Evolutionary conservation across 92 coral and sea anemone genomes (phyloP).

Genomic region (Paragorgia papillata): DNA sequence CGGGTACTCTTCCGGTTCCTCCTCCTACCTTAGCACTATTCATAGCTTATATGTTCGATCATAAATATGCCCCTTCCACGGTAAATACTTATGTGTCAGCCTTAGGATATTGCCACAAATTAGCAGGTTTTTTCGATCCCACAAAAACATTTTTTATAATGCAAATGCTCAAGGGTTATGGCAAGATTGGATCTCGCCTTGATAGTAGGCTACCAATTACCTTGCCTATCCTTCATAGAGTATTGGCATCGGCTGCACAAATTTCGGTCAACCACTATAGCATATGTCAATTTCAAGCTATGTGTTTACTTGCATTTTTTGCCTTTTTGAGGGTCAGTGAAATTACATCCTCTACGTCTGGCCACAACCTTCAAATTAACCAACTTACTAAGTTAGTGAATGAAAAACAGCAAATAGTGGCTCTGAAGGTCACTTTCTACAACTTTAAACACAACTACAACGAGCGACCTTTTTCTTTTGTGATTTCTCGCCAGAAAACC

Average conservation of each 20-base stretch:
- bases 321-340: too few species aligned
- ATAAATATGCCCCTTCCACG: too few species aligned
- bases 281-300: slow-evolving; percentile 35
- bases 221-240: too few species aligned
- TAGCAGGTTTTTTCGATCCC: slow-evolving; percentile 56
- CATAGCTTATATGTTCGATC: too few species aligned
- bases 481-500: slow-evolving; percentile 36
- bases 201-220: too few species aligned
- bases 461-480: slow-evolving; percentile 48
- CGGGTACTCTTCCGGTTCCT: too few species aligned
- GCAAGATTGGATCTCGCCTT: slow-evolving; percentile 37
- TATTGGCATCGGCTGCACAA: too few species aligned
- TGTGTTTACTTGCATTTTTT: slow-evolving; percentile 54
- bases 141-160: slow-evolving; percentile 49
- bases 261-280: slow-evolving; percentile 27
- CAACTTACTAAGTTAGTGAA: too few species aligned
- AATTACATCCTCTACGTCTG: slow-evolving; percentile 15
- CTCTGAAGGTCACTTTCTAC: slow-evolving; percentile 13
- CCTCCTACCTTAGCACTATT: too few species aligned
- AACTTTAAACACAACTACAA: slow-evolving; percentile 44
- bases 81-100: too few species aligned
- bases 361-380: slow-evolving; percentile 19
- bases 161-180: slow-evolving; percentile 66
- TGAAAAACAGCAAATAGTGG: too few species aligned
- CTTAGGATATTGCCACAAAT: slow-evolving; percentile 59